Evolutionary conservation across 2,888 invertebrate genomes (phyloP), one percentile per base, ranked within the genome.

Genomic region (Drosophila aldrichi): DNA sequence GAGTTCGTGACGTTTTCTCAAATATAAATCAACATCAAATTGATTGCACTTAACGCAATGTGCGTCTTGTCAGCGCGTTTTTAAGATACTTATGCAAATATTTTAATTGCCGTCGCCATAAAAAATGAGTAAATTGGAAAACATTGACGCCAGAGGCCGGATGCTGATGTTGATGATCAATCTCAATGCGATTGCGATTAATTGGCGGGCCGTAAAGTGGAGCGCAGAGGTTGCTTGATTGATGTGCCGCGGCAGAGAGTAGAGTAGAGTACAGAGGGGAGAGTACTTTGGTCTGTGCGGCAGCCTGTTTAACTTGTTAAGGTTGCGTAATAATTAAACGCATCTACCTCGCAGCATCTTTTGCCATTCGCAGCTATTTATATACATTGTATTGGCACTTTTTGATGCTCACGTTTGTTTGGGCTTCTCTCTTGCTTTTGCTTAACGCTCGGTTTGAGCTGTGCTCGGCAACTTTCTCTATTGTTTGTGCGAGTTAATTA

Each of bases 341-440:
- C 43, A 49, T 61, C 62, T 57, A 8, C 62, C 22, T 38, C 10
- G 18, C 10, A 44, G 25, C 49, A 52, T 12, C 44, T 54, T 29
- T n/a, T n/a, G 34, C 49, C 46, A 57, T 60, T 60, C 60, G 38
- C 55, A 55, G 55, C 55, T 64, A 67, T 70, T 65, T 74, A 56
- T 72, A 76, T 72, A 76, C 61, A 74, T 81, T 88, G 83, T 76
- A 81, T 85, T 83, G 89, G 77, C 81, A 83, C 66, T 83, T 83
- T 79, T 73, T 12, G 48, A 72, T 67, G 63, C 81, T 72, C n/a
- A 66, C 20, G 67, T 43, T 43, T 65, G 34, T 36, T 72, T 32
- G 64, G 54, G 57, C 49, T 54, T 38, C 38, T 51, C 68, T 41
- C 2, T 70, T 29, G 29, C 8, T 29, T 57, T 58, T 14, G 52